These are phyloP conservation scores for Conus betulinus DNA, from an alignment of 1,140 invertebrate species.

Conservation along the genomic window DNA sequence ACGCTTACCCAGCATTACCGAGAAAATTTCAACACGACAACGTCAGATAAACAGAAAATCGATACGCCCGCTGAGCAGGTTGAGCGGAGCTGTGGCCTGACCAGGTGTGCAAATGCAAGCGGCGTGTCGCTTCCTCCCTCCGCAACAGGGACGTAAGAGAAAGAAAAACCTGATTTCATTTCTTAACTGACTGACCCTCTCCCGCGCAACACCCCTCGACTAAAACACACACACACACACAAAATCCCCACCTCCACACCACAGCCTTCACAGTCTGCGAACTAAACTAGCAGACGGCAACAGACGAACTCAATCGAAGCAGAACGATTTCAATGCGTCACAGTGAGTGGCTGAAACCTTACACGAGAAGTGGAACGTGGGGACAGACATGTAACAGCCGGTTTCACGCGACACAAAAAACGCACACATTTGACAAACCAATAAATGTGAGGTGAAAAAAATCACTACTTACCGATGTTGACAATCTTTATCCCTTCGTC, in stretches of 20 bases:
- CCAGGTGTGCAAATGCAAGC: not conserved
- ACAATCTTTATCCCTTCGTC: slow-evolving; percentile 94
- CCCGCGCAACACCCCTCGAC: too few species aligned
- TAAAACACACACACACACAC: too few species aligned
- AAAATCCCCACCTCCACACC: too few species aligned
- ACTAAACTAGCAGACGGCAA: not conserved
- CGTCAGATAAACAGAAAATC: not conserved
- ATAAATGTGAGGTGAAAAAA: too few species aligned
- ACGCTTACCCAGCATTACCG: not conserved
- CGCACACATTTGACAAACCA: too few species aligned
- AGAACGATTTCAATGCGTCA: not conserved
- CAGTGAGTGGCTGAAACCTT: not conserved
- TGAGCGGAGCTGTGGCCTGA: not conserved
- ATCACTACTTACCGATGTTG: slow-evolving; percentile 69
- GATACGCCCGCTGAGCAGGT: not conserved
- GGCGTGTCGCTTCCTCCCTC: too few species aligned
- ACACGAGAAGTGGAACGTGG: not conserved
- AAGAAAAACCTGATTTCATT: too few species aligned
- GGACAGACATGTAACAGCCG: not conserved
- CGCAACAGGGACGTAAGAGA: too few species aligned
- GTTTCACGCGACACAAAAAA: too few species aligned
- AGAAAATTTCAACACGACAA: not conserved
- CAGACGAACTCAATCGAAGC: not conserved
- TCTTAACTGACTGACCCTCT: too few species aligned
- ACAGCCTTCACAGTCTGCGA: not conserved